Percentiles rank a stretch among this genome's conserved stretches.
Conservation (phyloP, 1,140 invertebrate species). For the Ostrea edulis region DNA sequence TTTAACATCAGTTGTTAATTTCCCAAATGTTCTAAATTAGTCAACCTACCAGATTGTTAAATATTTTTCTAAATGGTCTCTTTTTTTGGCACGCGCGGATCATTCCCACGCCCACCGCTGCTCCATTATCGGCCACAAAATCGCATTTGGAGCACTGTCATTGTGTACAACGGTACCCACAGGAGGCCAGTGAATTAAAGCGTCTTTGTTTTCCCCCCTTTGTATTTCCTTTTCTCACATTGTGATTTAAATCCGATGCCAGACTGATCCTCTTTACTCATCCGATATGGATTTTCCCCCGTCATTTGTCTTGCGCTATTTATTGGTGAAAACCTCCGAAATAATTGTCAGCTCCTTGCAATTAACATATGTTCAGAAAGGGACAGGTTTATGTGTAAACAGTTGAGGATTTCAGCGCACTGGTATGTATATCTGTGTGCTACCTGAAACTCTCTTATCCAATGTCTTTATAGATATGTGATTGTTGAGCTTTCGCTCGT, state of each 20-base stretch:
- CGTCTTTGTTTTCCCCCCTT: conserved; percentile 1
- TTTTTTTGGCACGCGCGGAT: conserved; percentile 5
- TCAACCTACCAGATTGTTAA: neutral
- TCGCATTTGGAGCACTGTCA: conserved; percentile 1
- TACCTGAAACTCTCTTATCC: too few species aligned
- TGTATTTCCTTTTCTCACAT: conserved; percentile 1
- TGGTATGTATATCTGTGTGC: neutral
- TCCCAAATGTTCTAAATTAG: neutral
- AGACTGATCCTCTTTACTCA: conserved; percentile 27
- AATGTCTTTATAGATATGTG: too few species aligned
- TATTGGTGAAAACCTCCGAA: neutral
- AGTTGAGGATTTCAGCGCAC: neutral
- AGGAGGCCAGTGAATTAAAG: neutral
- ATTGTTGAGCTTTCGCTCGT: neutral
- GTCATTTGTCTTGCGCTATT: neutral
- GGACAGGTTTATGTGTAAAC: neutral
- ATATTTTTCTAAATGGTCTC: neutral
- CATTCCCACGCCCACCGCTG: neutral
- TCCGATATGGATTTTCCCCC: neutral
- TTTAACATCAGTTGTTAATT: neutral
- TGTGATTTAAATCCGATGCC: neutral
- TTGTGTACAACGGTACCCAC: neutral
- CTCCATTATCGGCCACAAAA: conserved; percentile 21
- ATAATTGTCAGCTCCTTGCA: neutral
- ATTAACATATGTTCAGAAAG: neutral